Evolutionary conservation across 2,888 invertebrate genomes (phyloP).

Genomic region (Fragum whitleyi): DNA sequence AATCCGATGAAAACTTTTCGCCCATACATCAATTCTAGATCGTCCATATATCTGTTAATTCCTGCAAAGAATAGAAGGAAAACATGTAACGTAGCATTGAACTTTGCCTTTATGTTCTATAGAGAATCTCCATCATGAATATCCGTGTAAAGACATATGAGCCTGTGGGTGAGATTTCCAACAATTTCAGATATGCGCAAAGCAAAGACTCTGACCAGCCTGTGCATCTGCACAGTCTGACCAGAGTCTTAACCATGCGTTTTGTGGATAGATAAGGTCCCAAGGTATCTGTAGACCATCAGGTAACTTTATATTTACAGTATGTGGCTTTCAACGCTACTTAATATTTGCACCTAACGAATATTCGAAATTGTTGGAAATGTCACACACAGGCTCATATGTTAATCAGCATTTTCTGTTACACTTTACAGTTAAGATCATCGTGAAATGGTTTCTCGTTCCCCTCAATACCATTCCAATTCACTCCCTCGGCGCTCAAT

Average conservation of each 20-base stretch:
- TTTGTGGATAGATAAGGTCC: neutral
- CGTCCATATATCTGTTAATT: neutral
- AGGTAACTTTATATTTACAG: too few relatives aligned
- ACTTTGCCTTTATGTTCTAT: neutral
- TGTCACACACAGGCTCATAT: too few relatives aligned
- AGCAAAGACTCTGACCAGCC: too few relatives aligned
- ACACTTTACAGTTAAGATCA: too few relatives aligned
- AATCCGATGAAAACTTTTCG: constrained; percentile 4
- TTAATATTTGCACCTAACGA: too few relatives aligned
- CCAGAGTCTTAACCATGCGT: neutral
- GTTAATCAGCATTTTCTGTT: too few relatives aligned
- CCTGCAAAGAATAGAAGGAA: neutral
- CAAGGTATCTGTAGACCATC: neutral
- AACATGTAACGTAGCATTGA: neutral
- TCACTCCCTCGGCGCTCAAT: too few relatives aligned
- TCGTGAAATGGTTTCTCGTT: too few relatives aligned
- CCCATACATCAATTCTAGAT: constrained; percentile 13
- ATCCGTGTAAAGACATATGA: neutral
- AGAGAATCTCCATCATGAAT: neutral
- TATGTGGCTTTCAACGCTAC: too few relatives aligned
- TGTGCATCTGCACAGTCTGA: neutral
- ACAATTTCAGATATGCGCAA: neutral
- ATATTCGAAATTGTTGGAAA: too few relatives aligned
- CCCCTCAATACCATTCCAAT: too few relatives aligned
- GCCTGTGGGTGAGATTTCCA: neutral